A percentile compares a stretch with the other conserved stretches of the same genome.
Conservation (phyloP, 2,113 vertebrate species). For the Pyxicephalus adspersus region DNA sequence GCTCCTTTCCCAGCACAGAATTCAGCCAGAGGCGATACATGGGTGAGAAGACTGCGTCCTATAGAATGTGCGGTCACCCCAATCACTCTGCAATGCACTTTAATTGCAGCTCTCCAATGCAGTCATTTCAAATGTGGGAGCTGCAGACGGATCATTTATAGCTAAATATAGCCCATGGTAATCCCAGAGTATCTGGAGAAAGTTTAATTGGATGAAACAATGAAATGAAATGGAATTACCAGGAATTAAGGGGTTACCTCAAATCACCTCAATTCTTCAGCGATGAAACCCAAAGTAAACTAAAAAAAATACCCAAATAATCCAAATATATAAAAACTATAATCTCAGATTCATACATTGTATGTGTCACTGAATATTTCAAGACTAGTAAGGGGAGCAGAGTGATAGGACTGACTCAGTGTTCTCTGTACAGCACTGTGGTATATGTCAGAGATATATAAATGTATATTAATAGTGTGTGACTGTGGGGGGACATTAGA, state of each 20-base stretch:
- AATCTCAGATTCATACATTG: no score
- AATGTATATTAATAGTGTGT: no score
- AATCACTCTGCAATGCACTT: background rate
- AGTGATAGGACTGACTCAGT: no score
- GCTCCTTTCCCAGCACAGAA: background rate
- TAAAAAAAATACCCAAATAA: no score
- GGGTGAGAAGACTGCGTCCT: background rate
- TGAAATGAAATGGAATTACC: background rate
- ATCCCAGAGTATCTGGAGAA: background rate
- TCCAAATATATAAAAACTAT: no score
- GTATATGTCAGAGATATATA: no score
- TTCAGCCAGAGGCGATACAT: background rate
- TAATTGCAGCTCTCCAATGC: conserved; percentile 13
- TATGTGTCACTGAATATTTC: no score
- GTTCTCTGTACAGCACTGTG: no score
- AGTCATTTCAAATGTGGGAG: background rate
- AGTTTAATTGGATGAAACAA: background rate
- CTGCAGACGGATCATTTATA: background rate
- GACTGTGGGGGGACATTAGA: no score
- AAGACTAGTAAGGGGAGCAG: no score
- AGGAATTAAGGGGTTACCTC: background rate
- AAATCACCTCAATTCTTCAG: background rate
- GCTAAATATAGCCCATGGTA: conserved; percentile 1
- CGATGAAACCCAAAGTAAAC: no score
- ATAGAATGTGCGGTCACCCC: background rate